Percentiles rank a stretch among this genome's conserved stretches.
Evolutionary conservation across 2,888 invertebrate species (phyloP).

Genomic region (Dryococelus australis): DNA sequence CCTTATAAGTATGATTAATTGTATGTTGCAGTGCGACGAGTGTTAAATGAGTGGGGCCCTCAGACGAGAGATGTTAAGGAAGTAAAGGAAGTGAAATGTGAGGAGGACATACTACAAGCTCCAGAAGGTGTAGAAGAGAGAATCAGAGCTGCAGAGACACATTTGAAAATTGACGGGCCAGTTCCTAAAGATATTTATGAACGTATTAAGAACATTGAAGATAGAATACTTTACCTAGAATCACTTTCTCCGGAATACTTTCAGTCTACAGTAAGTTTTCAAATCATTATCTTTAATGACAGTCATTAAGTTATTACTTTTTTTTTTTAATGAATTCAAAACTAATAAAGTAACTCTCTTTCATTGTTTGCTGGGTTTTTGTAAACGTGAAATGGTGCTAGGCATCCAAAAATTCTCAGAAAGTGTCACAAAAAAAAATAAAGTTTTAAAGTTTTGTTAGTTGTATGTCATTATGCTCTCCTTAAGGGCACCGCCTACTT

Average conservation of each 20-base stretch:
- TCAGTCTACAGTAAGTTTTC: slow-evolving; percentile 52
- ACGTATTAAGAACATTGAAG: slow-evolving; percentile 73
- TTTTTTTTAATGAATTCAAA: no score
- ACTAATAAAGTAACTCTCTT: no score
- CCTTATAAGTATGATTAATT: background rate
- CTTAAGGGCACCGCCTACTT: no score
- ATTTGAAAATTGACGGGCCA: slow-evolving; percentile 60
- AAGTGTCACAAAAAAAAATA: no score
- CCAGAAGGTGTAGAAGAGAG: slow-evolving; percentile 72
- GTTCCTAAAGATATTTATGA: slow-evolving; percentile 71
- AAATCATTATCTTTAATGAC: background rate
- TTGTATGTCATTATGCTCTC: no score
- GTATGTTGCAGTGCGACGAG: slow-evolving; percentile 67
- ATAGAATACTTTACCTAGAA: slow-evolving; percentile 75
- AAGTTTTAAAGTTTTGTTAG: no score
- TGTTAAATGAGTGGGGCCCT: slow-evolving; percentile 75
- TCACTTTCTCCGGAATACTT: slow-evolving; percentile 83
- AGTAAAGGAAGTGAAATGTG: background rate
- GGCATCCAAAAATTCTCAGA: no score
- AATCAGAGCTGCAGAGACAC: slow-evolving; percentile 69
- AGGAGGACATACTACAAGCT: background rate
- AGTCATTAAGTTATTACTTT: no score
- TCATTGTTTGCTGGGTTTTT: no score
- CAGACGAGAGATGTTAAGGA: slow-evolving; percentile 60
- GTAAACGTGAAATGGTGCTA: no score